phyloP scores from a whole-genome alignment of 2,888 invertebrate species.

The Mystacides longicornis region DNA sequence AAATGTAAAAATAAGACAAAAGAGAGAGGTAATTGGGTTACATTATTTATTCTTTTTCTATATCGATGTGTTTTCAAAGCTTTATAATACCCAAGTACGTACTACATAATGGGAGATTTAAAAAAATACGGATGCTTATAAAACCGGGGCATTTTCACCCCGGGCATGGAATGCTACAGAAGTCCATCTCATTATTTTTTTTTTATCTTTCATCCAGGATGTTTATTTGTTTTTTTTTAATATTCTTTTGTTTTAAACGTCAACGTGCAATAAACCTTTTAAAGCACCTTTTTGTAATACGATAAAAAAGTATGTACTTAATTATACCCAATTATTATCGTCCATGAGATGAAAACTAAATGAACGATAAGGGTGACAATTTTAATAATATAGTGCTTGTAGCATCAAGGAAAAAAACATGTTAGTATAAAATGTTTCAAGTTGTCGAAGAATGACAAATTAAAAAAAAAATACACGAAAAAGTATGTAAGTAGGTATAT shows the following conservation, averaged over 20 bases:
- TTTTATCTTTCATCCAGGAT: not conserved
- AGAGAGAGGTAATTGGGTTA: not conserved
- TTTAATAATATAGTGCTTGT: too few relatives aligned
- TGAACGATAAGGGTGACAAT: too few relatives aligned
- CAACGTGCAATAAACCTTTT: not conserved
- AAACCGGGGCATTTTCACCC: not conserved
- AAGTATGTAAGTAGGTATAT: too few relatives aligned
- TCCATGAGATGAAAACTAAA: too few relatives aligned
- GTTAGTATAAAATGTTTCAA: too few relatives aligned
- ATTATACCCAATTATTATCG: too few relatives aligned
- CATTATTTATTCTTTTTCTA: too few relatives aligned
- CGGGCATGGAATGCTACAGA: not conserved
- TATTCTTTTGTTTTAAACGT: not conserved
- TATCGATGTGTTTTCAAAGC: not conserved
- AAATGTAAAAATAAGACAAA: too few relatives aligned
- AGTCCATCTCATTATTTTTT: not conserved
- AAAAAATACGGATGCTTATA: not conserved
- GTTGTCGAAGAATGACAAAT: too few relatives aligned
- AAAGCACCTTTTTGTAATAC: not conserved
- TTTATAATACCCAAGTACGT: not conserved
- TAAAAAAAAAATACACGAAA: too few relatives aligned
- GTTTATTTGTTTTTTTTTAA: not conserved
- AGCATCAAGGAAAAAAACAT: too few relatives aligned
- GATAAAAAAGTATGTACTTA: too few relatives aligned
- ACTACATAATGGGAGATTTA: not conserved